Percentiles rank a stretch among this genome's conserved stretches.
These are phyloP conservation scores for Triplophysa bombifrons DNA, from an alignment of 2,797 vertebrate species.

Conservation along the genomic window DNA sequence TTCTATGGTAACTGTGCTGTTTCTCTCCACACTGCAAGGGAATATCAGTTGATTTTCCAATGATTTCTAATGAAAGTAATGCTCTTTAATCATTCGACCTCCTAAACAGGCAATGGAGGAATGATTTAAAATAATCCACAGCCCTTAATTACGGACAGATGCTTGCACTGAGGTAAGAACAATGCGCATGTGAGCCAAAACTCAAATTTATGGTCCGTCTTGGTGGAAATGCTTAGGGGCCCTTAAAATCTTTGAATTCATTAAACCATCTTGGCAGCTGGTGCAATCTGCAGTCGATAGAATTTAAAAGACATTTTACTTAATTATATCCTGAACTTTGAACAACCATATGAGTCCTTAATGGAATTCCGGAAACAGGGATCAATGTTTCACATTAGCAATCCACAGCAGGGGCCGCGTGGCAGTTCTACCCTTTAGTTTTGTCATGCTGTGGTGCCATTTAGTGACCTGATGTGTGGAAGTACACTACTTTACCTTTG, in stretches of 20 bases:
- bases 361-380: slow-evolving; percentile 45
- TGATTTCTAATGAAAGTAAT: slow-evolving; percentile 61
- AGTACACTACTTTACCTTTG: background rate
- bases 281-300: slow-evolving; percentile 57
- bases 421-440: slow-evolving; percentile 56
- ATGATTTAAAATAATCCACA: slow-evolving; percentile 55
- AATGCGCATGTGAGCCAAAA: slow-evolving; percentile 58
- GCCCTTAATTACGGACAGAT: slow-evolving; percentile 62
- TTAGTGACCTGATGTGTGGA: slow-evolving; percentile 28
- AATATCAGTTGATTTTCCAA: slow-evolving; percentile 66
- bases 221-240: slow-evolving; percentile 65
- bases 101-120: slow-evolving; percentile 49
- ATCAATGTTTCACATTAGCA: slow-evolving; percentile 60
- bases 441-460: slow-evolving; percentile 32
- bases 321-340: slow-evolving; percentile 65
- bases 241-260: slow-evolving; percentile 66
- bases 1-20: slow-evolving; percentile 77
- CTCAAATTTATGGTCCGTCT: slow-evolving; percentile 57
- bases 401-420: slow-evolving; percentile 52
- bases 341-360: slow-evolving; percentile 60
- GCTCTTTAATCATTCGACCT: slow-evolving; percentile 51
- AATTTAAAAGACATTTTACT: slow-evolving; percentile 66
- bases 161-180: slow-evolving; percentile 62
- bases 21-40: slow-evolving; percentile 61
- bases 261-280: slow-evolving; percentile 66